These are phyloP conservation scores for Drosophila tropicalis DNA, from an alignment of 1,140 invertebrate genomes.

Conservation along the genomic window DNA sequence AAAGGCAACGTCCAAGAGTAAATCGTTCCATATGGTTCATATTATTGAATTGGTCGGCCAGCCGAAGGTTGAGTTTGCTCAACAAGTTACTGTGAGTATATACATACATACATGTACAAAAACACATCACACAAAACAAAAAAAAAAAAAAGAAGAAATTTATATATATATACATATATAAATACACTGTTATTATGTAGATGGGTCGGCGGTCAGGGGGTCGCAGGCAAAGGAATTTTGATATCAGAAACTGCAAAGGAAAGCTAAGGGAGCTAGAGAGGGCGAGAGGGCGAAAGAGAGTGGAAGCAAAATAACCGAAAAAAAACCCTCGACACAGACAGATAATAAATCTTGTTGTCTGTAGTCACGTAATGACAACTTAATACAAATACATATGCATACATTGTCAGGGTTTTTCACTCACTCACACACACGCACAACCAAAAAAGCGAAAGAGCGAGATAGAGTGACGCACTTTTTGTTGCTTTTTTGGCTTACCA, in stretches of 20 bases:
- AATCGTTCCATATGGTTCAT: conserved; percentile 83
- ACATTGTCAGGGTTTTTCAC: conserved; percentile 49
- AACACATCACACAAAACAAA: neutral
- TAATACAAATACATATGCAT: conserved; percentile 82
- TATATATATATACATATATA: neutral
- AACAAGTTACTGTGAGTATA: conserved; percentile 83
- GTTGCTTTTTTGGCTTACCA: conserved; percentile 55
- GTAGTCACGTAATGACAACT: conserved; percentile 83
- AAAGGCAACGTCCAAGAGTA: conserved; percentile 77
- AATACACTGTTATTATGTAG: conserved; percentile 6
- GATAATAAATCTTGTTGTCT: conserved; percentile 82
- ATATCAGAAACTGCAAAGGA: conserved; percentile 20
- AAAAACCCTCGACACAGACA: conserved; percentile 29
- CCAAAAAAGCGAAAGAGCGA: conserved; percentile 3
- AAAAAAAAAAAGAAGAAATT: neutral
- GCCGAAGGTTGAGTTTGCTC: conserved; percentile 83
- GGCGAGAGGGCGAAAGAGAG: neutral
- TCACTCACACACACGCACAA: conserved; percentile 28
- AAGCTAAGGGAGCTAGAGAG: too few relatives aligned
- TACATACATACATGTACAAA: neutral
- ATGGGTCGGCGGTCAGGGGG: neutral
- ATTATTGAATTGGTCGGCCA: conserved; percentile 83
- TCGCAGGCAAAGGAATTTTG: conserved; percentile 53
- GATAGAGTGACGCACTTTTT: conserved; percentile 62
- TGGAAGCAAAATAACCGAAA: conserved; percentile 13